phyloP scores from a whole-genome alignment of 2,888 invertebrate species.

The Dexiosoma caninum region DNA sequence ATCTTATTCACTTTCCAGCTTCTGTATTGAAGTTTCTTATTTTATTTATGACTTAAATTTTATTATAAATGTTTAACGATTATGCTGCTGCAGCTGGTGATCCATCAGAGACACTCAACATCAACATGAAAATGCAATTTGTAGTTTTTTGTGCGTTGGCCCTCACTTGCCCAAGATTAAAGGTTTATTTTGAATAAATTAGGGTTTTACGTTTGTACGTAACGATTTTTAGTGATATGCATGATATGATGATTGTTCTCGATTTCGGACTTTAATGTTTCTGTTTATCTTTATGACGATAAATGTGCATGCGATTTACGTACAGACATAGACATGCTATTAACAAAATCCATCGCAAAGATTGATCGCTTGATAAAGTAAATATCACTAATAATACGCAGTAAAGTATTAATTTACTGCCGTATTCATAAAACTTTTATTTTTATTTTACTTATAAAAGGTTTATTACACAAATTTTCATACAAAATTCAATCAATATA shows the following conservation, averaged over 20 bases:
- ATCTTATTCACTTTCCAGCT: slow-evolving; percentile 28
- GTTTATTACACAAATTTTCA: too few species aligned
- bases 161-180: slow-evolving; percentile 2
- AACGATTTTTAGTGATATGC: slow-evolving; percentile 57
- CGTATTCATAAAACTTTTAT: too few species aligned
- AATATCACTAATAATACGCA: slow-evolving; percentile 47
- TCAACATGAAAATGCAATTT: slow-evolving; percentile 75
- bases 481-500: too few species aligned
- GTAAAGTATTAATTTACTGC: too few species aligned
- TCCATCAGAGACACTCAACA: slow-evolving; percentile 66
- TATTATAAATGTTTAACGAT: slow-evolving; percentile 62
- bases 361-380: slow-evolving; percentile 54
- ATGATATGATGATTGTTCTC: not conserved
- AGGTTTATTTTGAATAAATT: slow-evolving; percentile 41
- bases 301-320: slow-evolving; percentile 28
- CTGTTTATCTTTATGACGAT: not conserved
- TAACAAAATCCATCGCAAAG: slow-evolving; percentile 35
- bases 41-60: not conserved
- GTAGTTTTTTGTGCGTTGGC: not conserved
- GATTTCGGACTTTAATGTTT: not conserved
- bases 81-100: slow-evolving; percentile 62
- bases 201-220: slow-evolving; percentile 11
- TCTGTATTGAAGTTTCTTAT: slow-evolving; percentile 35
- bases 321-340: slow-evolving; percentile 51
- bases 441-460: too few species aligned